Base-by-base conservation (phyloP, 2,888 invertebrate species). In the Alviniconcha strummeri region DNA sequence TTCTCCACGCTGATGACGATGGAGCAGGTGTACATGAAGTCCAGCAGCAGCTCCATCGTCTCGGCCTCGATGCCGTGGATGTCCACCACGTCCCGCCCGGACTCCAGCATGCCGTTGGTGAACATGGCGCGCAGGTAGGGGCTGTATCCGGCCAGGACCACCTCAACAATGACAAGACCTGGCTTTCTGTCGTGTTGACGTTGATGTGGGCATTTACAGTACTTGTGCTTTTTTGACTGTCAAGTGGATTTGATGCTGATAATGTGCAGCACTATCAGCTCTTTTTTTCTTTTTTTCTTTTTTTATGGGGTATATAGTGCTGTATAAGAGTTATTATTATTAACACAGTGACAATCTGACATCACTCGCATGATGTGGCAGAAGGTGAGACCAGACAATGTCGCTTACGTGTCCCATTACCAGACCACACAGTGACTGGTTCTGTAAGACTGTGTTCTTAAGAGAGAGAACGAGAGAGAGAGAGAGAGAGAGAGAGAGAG, bases 91-190 rank as follows among this genome's bases (percentile, higher is more conserved):
- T 90, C 89, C 79, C 91, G 89, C 55, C 90, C 91, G 7, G 91
- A 91, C 86, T 93, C 93, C 80, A 91, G 86, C 92, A 91, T 91
- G 17, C 93, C 93, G 84, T 92, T 93, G 64, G 93, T 93, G 85
- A 93, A 93, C 93, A 93, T 93, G 54, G 92, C 93, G 67, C 91
- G 89, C 13, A 93, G 86, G 84, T 93, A 92, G 0, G 93, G 93
- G 81, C 92, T 92, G 81, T 91, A 92, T 0, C 93, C 92, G 17
- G 92, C 92, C 56, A 93, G 86, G 36, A 93, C 92, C 17, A 93
- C 89, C 83, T 91, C 67, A 4, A 76, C 7, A 77, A 5, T 5
- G 17, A 54, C 11, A 17, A 67, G 19, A 19, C 64, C 64, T 17
- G 36, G 36, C 36, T 36, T 36, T 36, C 3, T 36, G 36, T 36